These are phyloP conservation scores for Diplosoma virens DNA, from an alignment of 23 tunicate genomes.

Conservation along the genomic window DNA sequence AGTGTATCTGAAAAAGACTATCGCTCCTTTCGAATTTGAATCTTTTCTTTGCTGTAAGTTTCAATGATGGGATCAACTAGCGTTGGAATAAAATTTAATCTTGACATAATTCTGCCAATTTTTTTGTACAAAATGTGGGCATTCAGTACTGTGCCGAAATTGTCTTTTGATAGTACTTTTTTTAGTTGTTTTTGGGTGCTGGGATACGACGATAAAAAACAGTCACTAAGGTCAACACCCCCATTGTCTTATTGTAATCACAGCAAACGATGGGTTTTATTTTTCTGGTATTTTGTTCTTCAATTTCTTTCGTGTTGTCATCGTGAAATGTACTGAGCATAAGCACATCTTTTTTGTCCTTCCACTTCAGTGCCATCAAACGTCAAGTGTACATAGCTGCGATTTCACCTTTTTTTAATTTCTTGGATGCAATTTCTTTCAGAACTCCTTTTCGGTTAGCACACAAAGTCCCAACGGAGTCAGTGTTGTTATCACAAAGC, in stretches of 20 bases:
- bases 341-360: slow-evolving; percentile 21
- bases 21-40: no score
- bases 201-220: background rate
- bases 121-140: no score
- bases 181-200: background rate
- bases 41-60: no score
- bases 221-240: background rate
- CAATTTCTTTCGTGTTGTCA: background rate
- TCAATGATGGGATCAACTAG: no score
- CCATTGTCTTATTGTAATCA: slow-evolving; percentile 5
- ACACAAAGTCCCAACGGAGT: slow-evolving; percentile 10
- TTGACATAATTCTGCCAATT: no score
- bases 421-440: background rate
- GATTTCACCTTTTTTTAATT: background rate
- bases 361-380: slow-evolving; percentile 18
- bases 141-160: slow-evolving; percentile 1
- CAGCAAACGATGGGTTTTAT: background rate
- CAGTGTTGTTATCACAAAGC: background rate
- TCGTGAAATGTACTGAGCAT: slow-evolving; percentile 19
- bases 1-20: no score
- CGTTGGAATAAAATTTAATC: no score
- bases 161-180: slow-evolving; percentile 4
- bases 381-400: slow-evolving; percentile 2
- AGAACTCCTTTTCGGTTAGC: slow-evolving; percentile 11
- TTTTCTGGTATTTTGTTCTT: no score